Evolutionary conservation across 1,140 invertebrate genomes (phyloP).

Genomic region (Drosophila arawakana): DNA sequence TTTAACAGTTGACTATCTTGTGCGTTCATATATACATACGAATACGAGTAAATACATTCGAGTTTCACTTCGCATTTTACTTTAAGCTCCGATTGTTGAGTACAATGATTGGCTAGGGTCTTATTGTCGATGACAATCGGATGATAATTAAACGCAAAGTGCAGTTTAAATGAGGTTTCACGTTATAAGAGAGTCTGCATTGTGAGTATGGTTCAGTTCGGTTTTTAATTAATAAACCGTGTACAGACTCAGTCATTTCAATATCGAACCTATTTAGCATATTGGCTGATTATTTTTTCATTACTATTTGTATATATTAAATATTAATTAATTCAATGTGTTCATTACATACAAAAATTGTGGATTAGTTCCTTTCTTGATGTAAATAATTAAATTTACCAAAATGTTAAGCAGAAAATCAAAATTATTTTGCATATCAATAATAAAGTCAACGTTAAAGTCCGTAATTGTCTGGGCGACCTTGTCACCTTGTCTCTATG

Average conservation of each 20-base stretch:
- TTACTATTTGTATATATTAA: no score
- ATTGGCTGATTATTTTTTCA: not conserved
- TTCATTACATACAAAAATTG: no score
- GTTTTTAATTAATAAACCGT: slow-evolving; percentile 39
- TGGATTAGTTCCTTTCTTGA: no score
- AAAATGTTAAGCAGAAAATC: no score
- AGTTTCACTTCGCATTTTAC: slow-evolving; percentile 50
- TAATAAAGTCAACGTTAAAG: slow-evolving; percentile 5
- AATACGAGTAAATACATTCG: slow-evolving; percentile 2
- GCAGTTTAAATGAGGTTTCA: slow-evolving; percentile 32
- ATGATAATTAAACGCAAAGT: slow-evolving; percentile 44
- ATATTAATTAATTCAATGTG: no score
- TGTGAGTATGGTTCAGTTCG: slow-evolving; percentile 11
- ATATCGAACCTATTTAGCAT: slow-evolving; percentile 3
- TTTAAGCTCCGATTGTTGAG: slow-evolving; percentile 58
- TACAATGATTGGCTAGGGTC: slow-evolving; percentile 11
- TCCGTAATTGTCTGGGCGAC: not conserved
- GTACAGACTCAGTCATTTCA: not conserved
- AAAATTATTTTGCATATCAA: not conserved
- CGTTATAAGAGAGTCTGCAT: slow-evolving; percentile 5
- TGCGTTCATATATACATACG: slow-evolving; percentile 10
- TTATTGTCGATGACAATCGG: slow-evolving; percentile 37
- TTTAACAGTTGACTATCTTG: slow-evolving; percentile 20
- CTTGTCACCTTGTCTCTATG: slow-evolving; percentile 3
- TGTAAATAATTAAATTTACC: no score